Conservation (phyloP, 2,797 vertebrate genomes). For the Siniperca undulata region DNA sequence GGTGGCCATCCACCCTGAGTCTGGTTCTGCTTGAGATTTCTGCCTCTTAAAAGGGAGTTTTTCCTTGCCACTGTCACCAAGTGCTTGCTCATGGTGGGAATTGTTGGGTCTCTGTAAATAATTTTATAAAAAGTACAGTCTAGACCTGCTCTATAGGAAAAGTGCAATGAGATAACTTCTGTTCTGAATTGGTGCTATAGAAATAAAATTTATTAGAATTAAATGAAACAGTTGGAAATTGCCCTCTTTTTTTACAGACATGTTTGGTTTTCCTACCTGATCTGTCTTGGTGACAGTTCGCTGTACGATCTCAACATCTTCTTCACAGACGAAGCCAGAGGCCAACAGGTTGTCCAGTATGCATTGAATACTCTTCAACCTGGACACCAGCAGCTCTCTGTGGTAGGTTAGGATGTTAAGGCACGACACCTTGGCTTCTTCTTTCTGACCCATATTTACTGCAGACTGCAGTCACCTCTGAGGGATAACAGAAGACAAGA, state of each 20-base stretch:
- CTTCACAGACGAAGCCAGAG: conserved; percentile 89
- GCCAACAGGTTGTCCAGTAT: conserved; percentile 91
- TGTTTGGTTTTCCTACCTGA: conserved; percentile 82
- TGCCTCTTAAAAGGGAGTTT: no score
- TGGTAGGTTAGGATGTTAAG: conserved; percentile 83
- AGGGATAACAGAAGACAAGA: background rate
- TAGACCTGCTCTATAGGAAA: no score
- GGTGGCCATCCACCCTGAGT: no score
- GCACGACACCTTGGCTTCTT: conserved; percentile 35
- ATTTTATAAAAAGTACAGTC: no score
- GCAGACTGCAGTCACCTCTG: conserved; percentile 34
- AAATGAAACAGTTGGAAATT: background rate
- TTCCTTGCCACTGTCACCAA: no score
- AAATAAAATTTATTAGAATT: no score
- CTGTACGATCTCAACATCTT: conserved; percentile 91
- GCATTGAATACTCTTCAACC: conserved; percentile 89
- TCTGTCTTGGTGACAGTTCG: conserved; percentile 88
- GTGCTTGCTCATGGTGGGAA: no score
- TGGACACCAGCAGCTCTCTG: conserved; percentile 89
- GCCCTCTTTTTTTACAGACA: no score
- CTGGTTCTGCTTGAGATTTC: no score
- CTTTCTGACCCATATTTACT: conserved; percentile 41
- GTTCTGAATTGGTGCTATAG: no score
- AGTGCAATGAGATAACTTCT: no score
- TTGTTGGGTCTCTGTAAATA: no score